Conservation (phyloP, 1,140 invertebrate genomes). For the Ostrea denselamellosa region DNA sequence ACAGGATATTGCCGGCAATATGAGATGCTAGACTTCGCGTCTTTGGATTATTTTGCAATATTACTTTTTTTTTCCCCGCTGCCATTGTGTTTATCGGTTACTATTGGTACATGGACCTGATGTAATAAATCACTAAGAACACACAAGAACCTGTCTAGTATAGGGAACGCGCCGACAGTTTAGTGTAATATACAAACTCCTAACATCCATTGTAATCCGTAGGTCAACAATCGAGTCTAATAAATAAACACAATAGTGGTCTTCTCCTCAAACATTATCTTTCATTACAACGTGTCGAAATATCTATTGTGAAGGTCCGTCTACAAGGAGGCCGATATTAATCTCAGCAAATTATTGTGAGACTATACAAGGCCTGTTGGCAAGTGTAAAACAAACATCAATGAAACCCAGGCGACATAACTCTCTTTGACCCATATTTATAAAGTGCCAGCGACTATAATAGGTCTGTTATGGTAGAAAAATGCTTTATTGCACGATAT, state of each 20-base stretch:
- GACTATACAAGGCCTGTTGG: neutral
- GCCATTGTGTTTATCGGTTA: no score
- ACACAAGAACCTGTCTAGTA: neutral
- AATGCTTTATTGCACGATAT: neutral
- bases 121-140: neutral
- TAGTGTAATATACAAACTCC: neutral
- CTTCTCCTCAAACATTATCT: conserved; percentile 14
- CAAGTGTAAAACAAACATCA: conserved; percentile 17
- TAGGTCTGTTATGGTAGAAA: neutral
- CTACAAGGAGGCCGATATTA: neutral
- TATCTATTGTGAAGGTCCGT: neutral
- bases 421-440: conserved; percentile 13
- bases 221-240: conserved; percentile 1
- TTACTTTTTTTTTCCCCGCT: no score
- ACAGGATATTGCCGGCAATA: no score
- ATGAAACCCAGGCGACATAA: neutral
- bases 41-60: no score
- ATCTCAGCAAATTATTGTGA: neutral
- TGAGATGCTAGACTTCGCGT: no score
- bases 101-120: neutral
- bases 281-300: neutral
- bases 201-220: neutral
- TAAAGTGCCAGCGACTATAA: neutral
- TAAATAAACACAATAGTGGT: neutral
- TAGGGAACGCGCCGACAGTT: neutral